phyloP scores from a whole-genome alignment of 2,113 vertebrate genomes.

The Cercocebus atys region DNA sequence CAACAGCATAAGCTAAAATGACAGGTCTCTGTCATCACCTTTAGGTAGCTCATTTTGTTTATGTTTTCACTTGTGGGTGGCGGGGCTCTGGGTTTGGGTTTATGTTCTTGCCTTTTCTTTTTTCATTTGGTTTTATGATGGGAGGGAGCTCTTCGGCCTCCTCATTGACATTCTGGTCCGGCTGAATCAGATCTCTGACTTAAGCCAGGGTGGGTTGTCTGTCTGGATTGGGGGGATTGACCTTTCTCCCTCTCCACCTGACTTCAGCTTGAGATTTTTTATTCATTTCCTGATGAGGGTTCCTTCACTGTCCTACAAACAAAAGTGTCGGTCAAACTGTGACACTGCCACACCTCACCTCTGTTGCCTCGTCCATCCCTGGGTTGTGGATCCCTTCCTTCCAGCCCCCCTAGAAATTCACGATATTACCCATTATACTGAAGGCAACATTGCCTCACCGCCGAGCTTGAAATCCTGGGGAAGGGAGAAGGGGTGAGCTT shows the following conservation, averaged over 20 bases:
- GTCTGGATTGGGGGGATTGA: background rate
- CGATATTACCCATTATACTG: constrained; percentile 67
- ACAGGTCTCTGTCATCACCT: constrained; percentile 82
- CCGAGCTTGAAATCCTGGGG: constrained; percentile 73
- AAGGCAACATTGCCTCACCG: constrained; percentile 66
- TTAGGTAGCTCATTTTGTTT: constrained; percentile 65
- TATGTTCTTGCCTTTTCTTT: constrained; percentile 73
- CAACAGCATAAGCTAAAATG: constrained; percentile 82
- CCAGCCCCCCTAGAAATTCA: background rate
- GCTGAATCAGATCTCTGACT: constrained; percentile 33
- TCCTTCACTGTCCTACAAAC: constrained; percentile 62
- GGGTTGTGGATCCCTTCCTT: background rate
- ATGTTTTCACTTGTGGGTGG: constrained; percentile 44
- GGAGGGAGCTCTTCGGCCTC: background rate
- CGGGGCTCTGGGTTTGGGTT: constrained; percentile 15
- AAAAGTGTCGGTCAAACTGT: constrained; percentile 74
- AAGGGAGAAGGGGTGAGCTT: constrained; percentile 50
- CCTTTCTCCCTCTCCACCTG: constrained; percentile 23
- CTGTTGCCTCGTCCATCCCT: background rate
- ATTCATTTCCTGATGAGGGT: background rate
- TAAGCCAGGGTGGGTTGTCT: background rate
- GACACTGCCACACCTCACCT: constrained; percentile 20
- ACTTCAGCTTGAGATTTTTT: constrained; percentile 36
- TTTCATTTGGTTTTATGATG: constrained; percentile 50
- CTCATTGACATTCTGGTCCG: background rate